Base-by-base conservation (phyloP, 2,797 vertebrate species). In the Podargus strigoides region DNA sequence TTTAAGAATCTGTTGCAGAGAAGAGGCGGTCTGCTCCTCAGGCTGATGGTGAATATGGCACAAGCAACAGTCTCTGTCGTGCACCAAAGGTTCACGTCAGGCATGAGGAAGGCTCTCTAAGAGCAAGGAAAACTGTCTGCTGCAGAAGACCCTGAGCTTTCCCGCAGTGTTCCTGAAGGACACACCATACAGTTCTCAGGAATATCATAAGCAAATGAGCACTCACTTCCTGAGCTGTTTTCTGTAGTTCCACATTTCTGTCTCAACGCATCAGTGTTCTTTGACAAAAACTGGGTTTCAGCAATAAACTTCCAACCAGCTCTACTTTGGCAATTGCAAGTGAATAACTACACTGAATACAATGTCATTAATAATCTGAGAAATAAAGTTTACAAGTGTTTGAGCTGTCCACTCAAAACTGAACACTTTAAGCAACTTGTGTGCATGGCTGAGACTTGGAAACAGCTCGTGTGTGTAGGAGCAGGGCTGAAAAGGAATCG, bases 391-490 rank as follows among this genome's bases (percentile, higher is more conserved):
- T 7, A 7, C 68, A 39, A n/a, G 16, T 8, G 13, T 27, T 36
- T 10, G 59, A 55, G n/a, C 20, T 39, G 46, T 12, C 24, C 68
- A 17, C 37, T 39, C n/a, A 23, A 18, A 37, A 11, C 8, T 5
- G 69, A 72, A 26, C 30, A 14, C 30, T 34, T 32, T 12, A 12
- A 81, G 49, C 5, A 9, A 9, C 9, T 28, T 9, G 14, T 12
- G 27, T 15, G 39, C 26, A 14, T 12, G 14, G 6, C 34, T 16
- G 34, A 10, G 34, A 7, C 27, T 4, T 11, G 49, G 53, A 4
- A 7, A 5, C 0, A 37, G 24, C 14, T 18, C 3, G 1, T 3
- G 4, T 8, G 23, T 6, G 6, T 3, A 62, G 47, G n/a, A 62
- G 14, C 1, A 3, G 28, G 50, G 52, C 14, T 22, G 75, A 27